Percentiles rank a stretch among this genome's conserved stretches.
phyloP scores from a whole-genome alignment of 1,140 invertebrate species.

The Caerostris extrusa region DNA sequence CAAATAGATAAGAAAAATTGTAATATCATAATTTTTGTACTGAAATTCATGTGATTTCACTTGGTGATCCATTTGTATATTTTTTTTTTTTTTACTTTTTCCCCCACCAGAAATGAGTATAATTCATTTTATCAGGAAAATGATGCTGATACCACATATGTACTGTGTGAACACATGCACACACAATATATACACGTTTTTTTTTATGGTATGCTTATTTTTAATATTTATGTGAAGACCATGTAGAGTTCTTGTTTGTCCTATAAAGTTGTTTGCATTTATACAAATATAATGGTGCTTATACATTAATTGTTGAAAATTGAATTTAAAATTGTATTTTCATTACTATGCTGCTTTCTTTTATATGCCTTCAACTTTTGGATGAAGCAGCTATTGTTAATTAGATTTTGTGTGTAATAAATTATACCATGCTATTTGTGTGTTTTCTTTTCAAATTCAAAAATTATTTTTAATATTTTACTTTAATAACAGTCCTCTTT shows the following conservation, averaged over 20 bases:
- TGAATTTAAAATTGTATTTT: conserved; percentile 76
- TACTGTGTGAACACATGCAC: conserved; percentile 9
- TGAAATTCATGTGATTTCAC: conserved; percentile 30
- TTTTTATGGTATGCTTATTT: conserved; percentile 48
- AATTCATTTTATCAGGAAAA: conserved; percentile 35
- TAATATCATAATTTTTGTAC: conserved; percentile 2
- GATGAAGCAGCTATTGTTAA: conserved; percentile 76
- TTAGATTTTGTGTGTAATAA: conserved; percentile 77
- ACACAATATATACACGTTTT: conserved; percentile 18
- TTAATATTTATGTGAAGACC: conserved; percentile 55
- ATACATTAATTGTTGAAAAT: conserved; percentile 77
- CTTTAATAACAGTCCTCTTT: no score
- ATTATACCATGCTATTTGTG: conserved; percentile 59
- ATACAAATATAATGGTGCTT: conserved; percentile 77
- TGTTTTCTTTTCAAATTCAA: background rate
- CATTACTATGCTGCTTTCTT: conserved; percentile 77
- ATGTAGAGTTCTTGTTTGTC: conserved; percentile 74
- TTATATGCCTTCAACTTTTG: conserved; percentile 76
- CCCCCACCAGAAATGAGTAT: background rate
- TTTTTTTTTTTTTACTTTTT: background rate
- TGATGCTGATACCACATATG: conserved; percentile 4
- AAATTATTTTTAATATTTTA: no score
- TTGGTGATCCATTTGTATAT: conserved; percentile 26
- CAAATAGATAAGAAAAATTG: background rate
- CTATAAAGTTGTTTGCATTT: conserved; percentile 75